phyloP scores from a whole-genome alignment of 37 sponge, comb jelly and placozoan genomes.

The Mnemiopsis leidyi region DNA sequence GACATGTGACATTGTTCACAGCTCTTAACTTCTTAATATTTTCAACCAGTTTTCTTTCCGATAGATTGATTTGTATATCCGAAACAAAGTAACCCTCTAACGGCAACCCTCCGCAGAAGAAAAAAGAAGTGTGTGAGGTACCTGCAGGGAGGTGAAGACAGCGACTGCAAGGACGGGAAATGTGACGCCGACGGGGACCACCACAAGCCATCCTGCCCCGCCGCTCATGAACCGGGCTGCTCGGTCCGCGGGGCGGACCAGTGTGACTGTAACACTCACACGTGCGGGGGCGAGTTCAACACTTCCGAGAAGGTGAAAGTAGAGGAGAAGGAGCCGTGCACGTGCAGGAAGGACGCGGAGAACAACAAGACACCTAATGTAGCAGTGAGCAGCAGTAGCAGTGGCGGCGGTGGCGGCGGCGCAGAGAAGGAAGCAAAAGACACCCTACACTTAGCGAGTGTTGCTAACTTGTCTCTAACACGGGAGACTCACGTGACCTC shows the following conservation, averaged over 20 bases:
- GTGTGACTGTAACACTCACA: conserved; percentile 62
- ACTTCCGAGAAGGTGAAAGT: not conserved
- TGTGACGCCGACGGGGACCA: conserved; percentile 39
- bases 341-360: conserved; percentile 20
- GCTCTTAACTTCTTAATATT: no score
- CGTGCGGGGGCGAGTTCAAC: conserved; percentile 48
- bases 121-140: conserved; percentile 85
- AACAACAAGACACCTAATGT: not conserved
- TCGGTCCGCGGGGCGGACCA: conserved; percentile 29
- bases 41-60: no score
- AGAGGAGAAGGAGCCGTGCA: conserved; percentile 33
- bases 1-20: no score
- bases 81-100: no score
- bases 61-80: no score
- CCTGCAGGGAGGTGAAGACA: conserved; percentile 75
- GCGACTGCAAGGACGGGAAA: conserved; percentile 59
- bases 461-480: conserved; percentile 13
- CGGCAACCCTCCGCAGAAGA: no score
- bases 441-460: conserved; percentile 21
- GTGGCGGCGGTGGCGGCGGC: not conserved
- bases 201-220: conserved; percentile 63
- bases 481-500: not conserved
- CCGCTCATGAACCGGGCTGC: conserved; percentile 63
- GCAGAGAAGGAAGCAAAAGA: conserved; percentile 6
- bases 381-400: not conserved